A percentile compares a stretch with the other conserved stretches of the same genome.
Conservation (phyloP, 1,140 invertebrate genomes). For the Pteromalus puparum region DNA sequence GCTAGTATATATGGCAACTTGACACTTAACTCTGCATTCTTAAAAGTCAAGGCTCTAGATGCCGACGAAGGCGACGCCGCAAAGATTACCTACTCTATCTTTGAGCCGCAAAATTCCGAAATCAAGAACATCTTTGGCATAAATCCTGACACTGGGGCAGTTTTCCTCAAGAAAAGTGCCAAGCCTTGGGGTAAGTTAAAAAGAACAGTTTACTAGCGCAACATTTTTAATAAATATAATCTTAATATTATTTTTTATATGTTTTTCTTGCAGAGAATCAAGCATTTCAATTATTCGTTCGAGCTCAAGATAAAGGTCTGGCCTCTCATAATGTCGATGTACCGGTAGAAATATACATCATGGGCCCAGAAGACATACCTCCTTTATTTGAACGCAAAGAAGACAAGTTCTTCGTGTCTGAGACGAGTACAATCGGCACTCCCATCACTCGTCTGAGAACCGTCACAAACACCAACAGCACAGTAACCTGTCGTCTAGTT, state of each 20-base stretch:
- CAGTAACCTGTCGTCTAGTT: constrained; percentile 81
- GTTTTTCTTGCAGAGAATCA: constrained; percentile 81
- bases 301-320: constrained; percentile 86
- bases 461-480: constrained; percentile 78
- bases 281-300: constrained; percentile 92
- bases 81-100: constrained; percentile 83
- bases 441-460: constrained; percentile 80
- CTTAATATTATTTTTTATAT: neutral
- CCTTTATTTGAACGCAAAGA: constrained; percentile 84
- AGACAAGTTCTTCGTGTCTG: constrained; percentile 87
- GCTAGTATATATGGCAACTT: constrained; percentile 82
- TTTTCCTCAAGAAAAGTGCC: constrained; percentile 79
- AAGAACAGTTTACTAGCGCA: neutral
- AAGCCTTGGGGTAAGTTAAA: constrained; percentile 76
- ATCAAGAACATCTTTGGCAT: constrained; percentile 81
- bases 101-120: constrained; percentile 79
- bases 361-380: constrained; percentile 81
- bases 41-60: constrained; percentile 84
- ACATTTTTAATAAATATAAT: neutral
- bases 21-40: constrained; percentile 79
- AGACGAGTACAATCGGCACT: constrained; percentile 83
- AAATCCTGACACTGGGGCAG: constrained; percentile 81
- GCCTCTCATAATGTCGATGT: constrained; percentile 85
- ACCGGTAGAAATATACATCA: constrained; percentile 86
- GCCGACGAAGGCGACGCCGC: constrained; percentile 82